Conservation (phyloP, 2,888 invertebrate genomes). For the Clistopyga incitator region DNA sequence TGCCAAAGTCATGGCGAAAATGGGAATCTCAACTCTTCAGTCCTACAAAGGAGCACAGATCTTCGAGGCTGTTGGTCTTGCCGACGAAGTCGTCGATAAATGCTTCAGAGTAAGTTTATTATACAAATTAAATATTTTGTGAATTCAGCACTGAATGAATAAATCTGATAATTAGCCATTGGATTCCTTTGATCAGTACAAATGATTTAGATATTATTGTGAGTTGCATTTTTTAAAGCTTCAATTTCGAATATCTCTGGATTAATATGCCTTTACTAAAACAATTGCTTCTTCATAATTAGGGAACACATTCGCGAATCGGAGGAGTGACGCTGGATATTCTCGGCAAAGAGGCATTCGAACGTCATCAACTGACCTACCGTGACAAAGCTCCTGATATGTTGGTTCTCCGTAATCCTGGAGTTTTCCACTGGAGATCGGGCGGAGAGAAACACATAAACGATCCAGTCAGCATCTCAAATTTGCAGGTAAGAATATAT, state of each 20-base stretch:
- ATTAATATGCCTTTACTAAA: not conserved
- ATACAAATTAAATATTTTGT: slow-evolving; percentile 1
- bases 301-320: slow-evolving; percentile 89
- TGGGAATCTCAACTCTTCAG: slow-evolving; percentile 99
- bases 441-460: slow-evolving; percentile 99
- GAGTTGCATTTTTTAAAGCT: slow-evolving; percentile 61
- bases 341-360: slow-evolving; percentile 93
- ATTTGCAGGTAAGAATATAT: slow-evolving; percentile 87
- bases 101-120: slow-evolving; percentile 92
- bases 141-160: not conserved
- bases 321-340: slow-evolving; percentile 97
- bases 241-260: not conserved
- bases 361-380: slow-evolving; percentile 92
- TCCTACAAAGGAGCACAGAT: slow-evolving; percentile 99
- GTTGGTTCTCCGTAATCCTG: slow-evolving; percentile 93
- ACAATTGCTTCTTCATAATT: slow-evolving; percentile 41
- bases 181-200: slow-evolving; percentile 79
- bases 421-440: slow-evolving; percentile 97
- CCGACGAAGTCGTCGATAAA: slow-evolving; percentile 95
- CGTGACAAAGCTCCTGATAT: slow-evolving; percentile 89
- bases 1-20: slow-evolving; percentile 98
- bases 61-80: slow-evolving; percentile 98
- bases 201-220: slow-evolving; percentile 75
- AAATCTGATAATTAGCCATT: slow-evolving; percentile 42
- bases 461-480: slow-evolving; percentile 92